Base-by-base conservation (phyloP, 2,797 vertebrate genomes). In the Pitangus sulphuratus region DNA sequence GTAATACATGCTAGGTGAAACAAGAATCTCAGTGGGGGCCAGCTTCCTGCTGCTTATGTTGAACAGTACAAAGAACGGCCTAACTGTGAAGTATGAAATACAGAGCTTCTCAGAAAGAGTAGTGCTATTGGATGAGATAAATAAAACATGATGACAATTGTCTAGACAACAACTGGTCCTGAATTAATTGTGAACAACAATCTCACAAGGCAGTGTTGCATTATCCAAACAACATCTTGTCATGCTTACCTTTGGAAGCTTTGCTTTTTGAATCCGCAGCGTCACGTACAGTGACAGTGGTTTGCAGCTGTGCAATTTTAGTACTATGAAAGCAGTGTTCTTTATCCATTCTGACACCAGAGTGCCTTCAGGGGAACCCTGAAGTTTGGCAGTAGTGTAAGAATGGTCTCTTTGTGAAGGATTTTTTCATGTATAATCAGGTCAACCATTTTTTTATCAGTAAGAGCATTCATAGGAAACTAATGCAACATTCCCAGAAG, bases 71-170 rank as follows among this genome's bases (percentile, higher is more conserved):
- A 68, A 81, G 57, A 89, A 56, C 5, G 69, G 54, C 54, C 57
- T 77, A 72, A 88, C 61, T 81, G 85, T 81, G 91, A 94, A 72
- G 35, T 89, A 33, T 77, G 75, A 89, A 91, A 81, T 84, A 92
- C 93, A 60, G 15, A 93, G 44, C n/a, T 91, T 75, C 83, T 89
- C 61, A 62, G 35, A 84, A 93, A 48, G 33, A 89, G 47, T 42
- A 51, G 18, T 85, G 24, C 15, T 87, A 39, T 61, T 87, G 64
- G 39, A 51, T 71, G 71, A 89, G n/a, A 65, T 91, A 92, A 96
- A 95, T 89, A 92, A 96, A 96, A 93, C 81, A 87, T 87, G 60
- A 93, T 93, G 57, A 72, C 81, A 58, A 47, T 68, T 80, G 71
- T 93, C 87, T 71, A 80, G 75, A 87, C 64, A 94, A n/a, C 45